A percentile compares a stretch with the other conserved stretches of the same genome.
These are phyloP conservation scores for Mechanitis mazaeus DNA, from an alignment of 2,888 invertebrate species.

Conservation along the genomic window DNA sequence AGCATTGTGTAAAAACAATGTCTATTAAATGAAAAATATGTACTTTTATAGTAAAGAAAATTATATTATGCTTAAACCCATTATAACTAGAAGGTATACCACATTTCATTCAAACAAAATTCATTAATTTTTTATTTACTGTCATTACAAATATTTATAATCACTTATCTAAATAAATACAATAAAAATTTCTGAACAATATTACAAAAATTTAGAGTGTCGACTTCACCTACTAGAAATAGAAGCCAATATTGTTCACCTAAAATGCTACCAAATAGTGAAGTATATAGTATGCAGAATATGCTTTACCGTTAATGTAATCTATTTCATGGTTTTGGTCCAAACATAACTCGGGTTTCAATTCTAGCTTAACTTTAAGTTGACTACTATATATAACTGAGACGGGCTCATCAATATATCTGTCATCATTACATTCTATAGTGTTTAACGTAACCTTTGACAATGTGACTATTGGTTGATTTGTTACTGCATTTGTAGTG, in stretches of 20 bases:
- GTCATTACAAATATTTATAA: no score
- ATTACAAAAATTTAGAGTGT: no score
- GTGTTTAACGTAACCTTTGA: conserved; percentile 28
- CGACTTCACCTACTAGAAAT: no score
- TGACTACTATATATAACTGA: conserved; percentile 27
- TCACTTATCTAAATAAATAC: no score
- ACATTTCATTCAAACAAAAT: no score
- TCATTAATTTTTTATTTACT: no score
- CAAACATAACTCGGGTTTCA: conserved; percentile 43
- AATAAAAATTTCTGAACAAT: no score
- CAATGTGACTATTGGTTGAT: conserved; percentile 35
- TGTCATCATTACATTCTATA: conserved; percentile 33
- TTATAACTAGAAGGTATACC: not conserved
- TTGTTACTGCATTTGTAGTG: conserved; percentile 26
- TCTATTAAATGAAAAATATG: no score
- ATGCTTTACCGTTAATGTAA: conserved; percentile 35
- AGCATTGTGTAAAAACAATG: no score
- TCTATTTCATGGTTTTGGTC: conserved; percentile 41
- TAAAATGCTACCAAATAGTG: no score
- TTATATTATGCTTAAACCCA: conserved; percentile 2
- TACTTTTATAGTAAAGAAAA: not conserved
- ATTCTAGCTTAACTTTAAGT: conserved; percentile 44
- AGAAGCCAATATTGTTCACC: no score
- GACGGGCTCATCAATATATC: conserved; percentile 29
- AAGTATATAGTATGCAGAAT: not conserved